Evolutionary conservation across 2,113 vertebrate genomes (phyloP).

Genomic region (Redunca redunca): DNA sequence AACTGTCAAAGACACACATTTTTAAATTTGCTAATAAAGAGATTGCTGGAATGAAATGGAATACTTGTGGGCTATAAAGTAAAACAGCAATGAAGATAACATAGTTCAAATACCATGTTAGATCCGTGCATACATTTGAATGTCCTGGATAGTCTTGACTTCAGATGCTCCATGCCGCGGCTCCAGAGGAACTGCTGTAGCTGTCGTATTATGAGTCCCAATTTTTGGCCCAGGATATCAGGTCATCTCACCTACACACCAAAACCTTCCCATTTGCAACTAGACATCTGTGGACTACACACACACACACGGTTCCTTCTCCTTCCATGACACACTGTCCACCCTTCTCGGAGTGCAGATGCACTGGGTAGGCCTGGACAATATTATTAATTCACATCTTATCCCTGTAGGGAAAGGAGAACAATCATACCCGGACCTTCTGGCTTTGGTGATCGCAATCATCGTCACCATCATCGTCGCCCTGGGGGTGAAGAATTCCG

Average conservation of each 20-base stretch:
- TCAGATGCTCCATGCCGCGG: too few relatives aligned
- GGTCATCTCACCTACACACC: not conserved
- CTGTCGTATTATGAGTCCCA: not conserved
- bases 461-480: slow-evolving; percentile 91
- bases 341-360: not conserved
- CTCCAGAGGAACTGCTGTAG: not conserved
- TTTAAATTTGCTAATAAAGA: not conserved
- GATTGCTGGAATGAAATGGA: not conserved
- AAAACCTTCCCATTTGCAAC: not conserved
- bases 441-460: slow-evolving; percentile 92
- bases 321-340: not conserved
- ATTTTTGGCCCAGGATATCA: not conserved
- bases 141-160: not conserved
- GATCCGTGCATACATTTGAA: not conserved
- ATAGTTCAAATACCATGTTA: not conserved
- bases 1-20: not conserved
- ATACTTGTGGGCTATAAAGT: not conserved
- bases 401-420: slow-evolving; percentile 91
- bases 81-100: not conserved
- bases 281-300: not conserved
- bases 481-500: slow-evolving; percentile 94
- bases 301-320: too few relatives aligned
- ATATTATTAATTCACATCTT: not conserved
- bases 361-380: not conserved
- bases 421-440: slow-evolving; percentile 93